Conservation (phyloP, 2,113 vertebrate genomes). For the Oxyruncus cristatus region DNA sequence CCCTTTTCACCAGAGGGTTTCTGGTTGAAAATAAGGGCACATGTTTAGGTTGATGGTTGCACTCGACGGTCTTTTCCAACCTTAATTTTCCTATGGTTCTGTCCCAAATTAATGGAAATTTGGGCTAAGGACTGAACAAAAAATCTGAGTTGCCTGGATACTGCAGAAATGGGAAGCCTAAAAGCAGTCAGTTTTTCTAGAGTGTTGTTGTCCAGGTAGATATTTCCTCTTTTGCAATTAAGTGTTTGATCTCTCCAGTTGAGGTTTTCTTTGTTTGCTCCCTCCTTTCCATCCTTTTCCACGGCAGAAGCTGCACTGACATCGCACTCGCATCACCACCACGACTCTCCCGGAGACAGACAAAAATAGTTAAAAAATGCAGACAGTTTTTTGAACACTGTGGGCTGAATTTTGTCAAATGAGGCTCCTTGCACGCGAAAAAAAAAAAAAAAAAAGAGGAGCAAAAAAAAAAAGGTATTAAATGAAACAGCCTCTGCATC, state of each 20-base stretch:
- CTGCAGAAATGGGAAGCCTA: background rate
- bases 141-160: background rate
- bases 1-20: background rate
- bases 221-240: background rate
- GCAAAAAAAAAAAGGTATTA: background rate
- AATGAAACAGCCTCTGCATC: conserved; percentile 8
- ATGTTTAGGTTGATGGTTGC: background rate
- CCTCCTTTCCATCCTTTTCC: background rate
- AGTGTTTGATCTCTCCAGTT: background rate
- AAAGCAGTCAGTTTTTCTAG: background rate
- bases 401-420: conserved; percentile 24
- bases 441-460: background rate
- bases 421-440: background rate
- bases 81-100: fast-evolving
- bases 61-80: fast-evolving
- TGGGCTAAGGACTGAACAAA: background rate
- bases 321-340: background rate
- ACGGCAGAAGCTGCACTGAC: background rate
- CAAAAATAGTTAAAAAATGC: conserved; percentile 47
- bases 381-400: conserved; percentile 46
- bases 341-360: background rate
- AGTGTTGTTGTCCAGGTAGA: background rate
- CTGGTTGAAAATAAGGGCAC: background rate
- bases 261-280: background rate
- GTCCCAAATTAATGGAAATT: background rate